phyloP scores from a whole-genome alignment of 2,113 vertebrate genomes.

The Carassius gibelio region DNA sequence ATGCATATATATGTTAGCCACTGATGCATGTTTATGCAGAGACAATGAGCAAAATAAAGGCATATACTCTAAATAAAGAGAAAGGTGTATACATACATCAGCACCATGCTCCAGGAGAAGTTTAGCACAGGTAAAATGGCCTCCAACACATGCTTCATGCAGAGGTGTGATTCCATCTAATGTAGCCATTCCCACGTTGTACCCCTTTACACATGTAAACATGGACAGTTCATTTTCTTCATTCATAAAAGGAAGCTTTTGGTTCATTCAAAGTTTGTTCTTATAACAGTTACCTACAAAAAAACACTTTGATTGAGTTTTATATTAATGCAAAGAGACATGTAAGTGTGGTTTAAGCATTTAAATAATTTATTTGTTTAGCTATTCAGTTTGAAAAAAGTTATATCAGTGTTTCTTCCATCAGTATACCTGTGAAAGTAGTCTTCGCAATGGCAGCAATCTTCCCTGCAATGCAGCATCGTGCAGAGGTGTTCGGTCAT shows the following conservation, averaged over 20 bases:
- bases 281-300: background rate
- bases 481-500: constrained; percentile 89
- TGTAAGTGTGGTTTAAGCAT: background rate
- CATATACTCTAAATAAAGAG: background rate
- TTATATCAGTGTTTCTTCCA: background rate
- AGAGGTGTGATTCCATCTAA: constrained; percentile 86
- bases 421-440: constrained; percentile 83
- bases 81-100: constrained; percentile 73
- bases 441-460: constrained; percentile 81
- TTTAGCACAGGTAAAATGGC: constrained; percentile 85
- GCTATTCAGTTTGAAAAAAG: background rate
- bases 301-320: background rate
- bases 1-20: background rate
- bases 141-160: constrained; percentile 89
- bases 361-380: too few species aligned
- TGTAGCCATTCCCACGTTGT: constrained; percentile 83
- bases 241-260: background rate
- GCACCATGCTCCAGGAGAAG: constrained; percentile 84
- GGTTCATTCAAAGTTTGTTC: background rate
- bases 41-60: background rate
- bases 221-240: background rate
- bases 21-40: background rate
- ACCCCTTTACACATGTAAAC: constrained; percentile 76
- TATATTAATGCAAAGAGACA: background rate
- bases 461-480: constrained; percentile 91